Conservation (phyloP, 2,113 vertebrate species). For the Vicugna pacos region DNA sequence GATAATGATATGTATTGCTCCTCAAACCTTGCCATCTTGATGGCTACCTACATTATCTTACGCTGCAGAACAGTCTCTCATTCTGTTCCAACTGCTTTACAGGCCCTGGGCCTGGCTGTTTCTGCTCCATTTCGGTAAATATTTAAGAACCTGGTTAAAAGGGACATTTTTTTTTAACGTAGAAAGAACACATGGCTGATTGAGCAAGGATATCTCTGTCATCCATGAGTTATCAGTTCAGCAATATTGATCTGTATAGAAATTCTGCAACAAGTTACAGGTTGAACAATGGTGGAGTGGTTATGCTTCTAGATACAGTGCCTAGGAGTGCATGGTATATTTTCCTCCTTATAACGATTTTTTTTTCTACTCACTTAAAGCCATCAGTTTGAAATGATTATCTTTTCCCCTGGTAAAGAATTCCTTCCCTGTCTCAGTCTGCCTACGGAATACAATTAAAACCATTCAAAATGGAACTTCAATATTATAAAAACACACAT, state of each 20-base stretch:
- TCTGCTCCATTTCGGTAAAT: background rate
- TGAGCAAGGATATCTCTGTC: background rate
- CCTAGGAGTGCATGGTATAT: background rate
- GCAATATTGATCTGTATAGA: background rate
- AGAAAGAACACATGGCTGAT: background rate
- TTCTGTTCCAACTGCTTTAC: background rate
- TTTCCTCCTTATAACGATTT: background rate
- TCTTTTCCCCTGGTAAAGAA: conserved; percentile 31
- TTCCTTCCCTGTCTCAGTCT: background rate
- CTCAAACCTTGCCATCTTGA: background rate
- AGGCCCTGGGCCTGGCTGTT: background rate
- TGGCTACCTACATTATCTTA: background rate
- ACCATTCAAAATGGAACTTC: conserved; percentile 52
- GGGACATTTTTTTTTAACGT: background rate
- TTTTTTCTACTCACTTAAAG: conserved; percentile 24
- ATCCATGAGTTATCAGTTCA: background rate
- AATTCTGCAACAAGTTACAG: background rate
- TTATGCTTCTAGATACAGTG: background rate
- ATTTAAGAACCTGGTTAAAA: background rate
- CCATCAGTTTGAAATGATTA: conserved; percentile 53
- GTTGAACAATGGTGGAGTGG: background rate
- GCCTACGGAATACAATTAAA: conserved; percentile 30
- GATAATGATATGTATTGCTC: background rate
- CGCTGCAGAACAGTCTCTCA: background rate
- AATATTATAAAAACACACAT: conserved; percentile 61